Percentiles rank a stretch among this genome's conserved stretches.
phyloP scores from a whole-genome alignment of 2,888 invertebrate species.

The Deilephila porcellus region DNA sequence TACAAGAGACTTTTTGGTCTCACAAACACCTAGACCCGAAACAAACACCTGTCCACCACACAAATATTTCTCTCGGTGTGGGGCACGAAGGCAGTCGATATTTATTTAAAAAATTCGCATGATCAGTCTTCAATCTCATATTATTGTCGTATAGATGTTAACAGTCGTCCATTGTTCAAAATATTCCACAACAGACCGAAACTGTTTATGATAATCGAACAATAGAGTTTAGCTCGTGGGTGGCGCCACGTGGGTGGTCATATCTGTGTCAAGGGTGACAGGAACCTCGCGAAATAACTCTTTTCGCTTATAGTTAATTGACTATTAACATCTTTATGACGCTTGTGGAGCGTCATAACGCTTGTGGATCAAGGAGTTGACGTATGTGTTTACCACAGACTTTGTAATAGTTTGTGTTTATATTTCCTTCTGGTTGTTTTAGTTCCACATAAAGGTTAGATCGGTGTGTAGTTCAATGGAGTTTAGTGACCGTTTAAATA shows the following conservation, averaged over 20 bases:
- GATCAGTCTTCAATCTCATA: background rate
- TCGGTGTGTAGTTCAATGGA: too few species aligned
- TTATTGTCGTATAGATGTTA: background rate
- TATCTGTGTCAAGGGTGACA: slow-evolving; percentile 73
- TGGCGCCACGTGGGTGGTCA: slow-evolving; percentile 59
- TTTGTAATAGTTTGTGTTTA: too few species aligned
- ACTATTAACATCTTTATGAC: background rate
- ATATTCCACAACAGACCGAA: slow-evolving; percentile 12
- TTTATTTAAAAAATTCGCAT: background rate
- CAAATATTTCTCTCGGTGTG: too few species aligned
- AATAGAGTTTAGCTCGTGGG: slow-evolving; percentile 50
- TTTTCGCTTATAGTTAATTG: background rate
- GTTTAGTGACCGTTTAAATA: too few species aligned
- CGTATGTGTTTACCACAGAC: background rate
- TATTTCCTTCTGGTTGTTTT: too few species aligned
- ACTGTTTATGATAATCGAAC: slow-evolving; percentile 33
- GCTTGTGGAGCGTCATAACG: slow-evolving; percentile 2
- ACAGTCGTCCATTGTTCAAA: background rate
- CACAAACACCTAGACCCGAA: too few species aligned
- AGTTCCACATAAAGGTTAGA: too few species aligned
- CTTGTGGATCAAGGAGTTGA: background rate
- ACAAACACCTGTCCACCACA: too few species aligned
- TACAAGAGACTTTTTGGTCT: too few species aligned
- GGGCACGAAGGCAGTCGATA: too few species aligned
- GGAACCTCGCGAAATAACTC: slow-evolving; percentile 49